Conservation (phyloP, 2,113 vertebrate species). For the Misgurnus anguillicaudatus region DNA sequence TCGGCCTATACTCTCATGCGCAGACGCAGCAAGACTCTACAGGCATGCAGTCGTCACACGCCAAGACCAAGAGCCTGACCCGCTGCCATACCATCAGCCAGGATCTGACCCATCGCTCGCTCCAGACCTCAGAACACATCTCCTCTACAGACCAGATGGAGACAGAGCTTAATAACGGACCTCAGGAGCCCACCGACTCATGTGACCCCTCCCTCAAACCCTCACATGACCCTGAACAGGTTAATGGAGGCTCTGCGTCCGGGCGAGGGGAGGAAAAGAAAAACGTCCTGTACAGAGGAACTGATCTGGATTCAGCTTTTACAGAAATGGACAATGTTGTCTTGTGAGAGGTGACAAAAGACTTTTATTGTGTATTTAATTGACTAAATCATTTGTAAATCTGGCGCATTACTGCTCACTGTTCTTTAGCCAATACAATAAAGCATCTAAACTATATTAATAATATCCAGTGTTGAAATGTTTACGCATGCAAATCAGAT, state of each 20-base stretch:
- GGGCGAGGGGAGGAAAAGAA: background rate
- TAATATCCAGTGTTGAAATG: background rate
- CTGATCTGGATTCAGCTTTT: background rate
- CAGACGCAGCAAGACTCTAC: background rate
- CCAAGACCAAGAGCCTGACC: slow-evolving; percentile 59
- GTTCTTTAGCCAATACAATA: too few species aligned
- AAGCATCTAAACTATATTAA: background rate
- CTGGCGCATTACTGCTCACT: too few species aligned
- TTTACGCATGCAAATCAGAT: too few species aligned
- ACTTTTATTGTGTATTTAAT: background rate
- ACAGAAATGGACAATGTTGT: slow-evolving; percentile 51
- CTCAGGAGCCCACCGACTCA: background rate
- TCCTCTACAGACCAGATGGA: background rate
- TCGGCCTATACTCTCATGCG: slow-evolving; percentile 12
- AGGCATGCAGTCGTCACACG: slow-evolving; percentile 8
- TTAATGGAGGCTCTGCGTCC: slow-evolving; percentile 10
- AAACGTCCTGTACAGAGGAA: slow-evolving; percentile 2
- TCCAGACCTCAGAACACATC: background rate
- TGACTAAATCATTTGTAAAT: too few species aligned
- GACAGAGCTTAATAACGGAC: background rate
- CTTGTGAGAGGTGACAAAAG: slow-evolving; percentile 3
- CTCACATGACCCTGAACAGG: slow-evolving; percentile 20
- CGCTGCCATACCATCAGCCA: slow-evolving; percentile 75
- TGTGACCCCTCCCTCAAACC: background rate
- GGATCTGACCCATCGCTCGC: slow-evolving; percentile 32